Evolutionary conservation across 2,797 vertebrate genomes (phyloP).

Genomic region (Poecilia wingei): DNA sequence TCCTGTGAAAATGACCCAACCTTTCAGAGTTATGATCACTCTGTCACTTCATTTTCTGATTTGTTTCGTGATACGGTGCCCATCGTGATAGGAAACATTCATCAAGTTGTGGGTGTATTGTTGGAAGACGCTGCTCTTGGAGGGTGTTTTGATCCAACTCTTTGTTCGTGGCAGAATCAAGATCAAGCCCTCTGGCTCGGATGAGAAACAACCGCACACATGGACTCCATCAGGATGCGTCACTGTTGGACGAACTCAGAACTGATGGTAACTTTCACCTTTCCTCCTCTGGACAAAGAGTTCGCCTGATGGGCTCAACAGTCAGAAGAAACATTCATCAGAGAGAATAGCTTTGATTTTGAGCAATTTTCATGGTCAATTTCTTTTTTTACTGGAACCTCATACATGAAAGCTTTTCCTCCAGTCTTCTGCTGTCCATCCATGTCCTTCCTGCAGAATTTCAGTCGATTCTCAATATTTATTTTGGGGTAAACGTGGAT

Average conservation of each 20-base stretch:
- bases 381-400: neutral
- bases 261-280: neutral
- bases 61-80: neutral
- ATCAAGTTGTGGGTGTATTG: neutral
- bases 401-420: neutral
- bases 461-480: neutral
- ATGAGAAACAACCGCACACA: neutral
- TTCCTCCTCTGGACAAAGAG: neutral
- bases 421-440: neutral
- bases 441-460: neutral
- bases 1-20: neutral
- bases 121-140: neutral
- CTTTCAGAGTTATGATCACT: neutral
- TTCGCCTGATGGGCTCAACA: neutral
- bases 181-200: neutral
- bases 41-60: neutral
- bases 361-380: neutral
- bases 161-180: neutral
- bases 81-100: neutral
- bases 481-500: neutral
- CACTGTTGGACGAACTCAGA: neutral
- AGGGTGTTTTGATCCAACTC: neutral
- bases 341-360: neutral
- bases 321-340: neutral
- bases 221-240: slow-evolving; percentile 3